A percentile compares a stretch with the other conserved stretches of the same genome.
Evolutionary conservation across 2,113 vertebrate species (phyloP).

Genomic region (Cryptomyrus ogoouensis): DNA sequence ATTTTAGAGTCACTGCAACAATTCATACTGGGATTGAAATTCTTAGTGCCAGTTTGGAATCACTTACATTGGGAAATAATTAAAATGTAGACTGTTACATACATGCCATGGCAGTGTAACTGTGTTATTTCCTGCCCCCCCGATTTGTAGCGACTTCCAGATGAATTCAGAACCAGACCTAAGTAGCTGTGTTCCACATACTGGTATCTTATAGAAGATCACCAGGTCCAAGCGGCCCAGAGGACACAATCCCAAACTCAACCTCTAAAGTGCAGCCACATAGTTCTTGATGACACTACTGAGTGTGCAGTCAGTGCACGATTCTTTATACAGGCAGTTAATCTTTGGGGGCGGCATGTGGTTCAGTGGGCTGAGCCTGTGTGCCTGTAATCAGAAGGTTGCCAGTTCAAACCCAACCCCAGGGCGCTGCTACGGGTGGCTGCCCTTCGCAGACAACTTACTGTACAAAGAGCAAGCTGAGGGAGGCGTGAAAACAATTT

Average conservation of each 20-base stretch:
- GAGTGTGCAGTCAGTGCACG: neutral
- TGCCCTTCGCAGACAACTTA: too few species aligned
- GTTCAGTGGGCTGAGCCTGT: too few species aligned
- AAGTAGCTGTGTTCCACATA: neutral
- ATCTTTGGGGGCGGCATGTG: neutral
- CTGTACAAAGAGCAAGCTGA: too few species aligned
- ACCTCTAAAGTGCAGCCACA: neutral
- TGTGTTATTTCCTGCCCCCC: neutral
- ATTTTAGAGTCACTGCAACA: neutral
- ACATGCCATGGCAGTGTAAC: neutral
- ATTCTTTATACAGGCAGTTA: neutral
- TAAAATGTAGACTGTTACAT: neutral
- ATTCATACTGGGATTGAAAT: neutral
- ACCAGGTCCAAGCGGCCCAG: neutral
- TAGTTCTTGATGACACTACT: neutral
- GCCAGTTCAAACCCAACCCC: too few species aligned
- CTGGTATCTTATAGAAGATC: neutral
- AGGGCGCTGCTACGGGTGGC: too few species aligned
- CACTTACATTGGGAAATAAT: neutral
- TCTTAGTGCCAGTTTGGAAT: neutral
- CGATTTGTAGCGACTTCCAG: neutral
- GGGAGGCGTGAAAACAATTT: too few species aligned
- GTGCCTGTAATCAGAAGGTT: too few species aligned
- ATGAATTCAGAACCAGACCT: neutral
- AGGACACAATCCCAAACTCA: neutral